Evolutionary conservation across 2,113 vertebrate genomes (phyloP), one percentile per base, ranked within the genome.

Genomic region (Pseudolaguvia tuberculata): DNA sequence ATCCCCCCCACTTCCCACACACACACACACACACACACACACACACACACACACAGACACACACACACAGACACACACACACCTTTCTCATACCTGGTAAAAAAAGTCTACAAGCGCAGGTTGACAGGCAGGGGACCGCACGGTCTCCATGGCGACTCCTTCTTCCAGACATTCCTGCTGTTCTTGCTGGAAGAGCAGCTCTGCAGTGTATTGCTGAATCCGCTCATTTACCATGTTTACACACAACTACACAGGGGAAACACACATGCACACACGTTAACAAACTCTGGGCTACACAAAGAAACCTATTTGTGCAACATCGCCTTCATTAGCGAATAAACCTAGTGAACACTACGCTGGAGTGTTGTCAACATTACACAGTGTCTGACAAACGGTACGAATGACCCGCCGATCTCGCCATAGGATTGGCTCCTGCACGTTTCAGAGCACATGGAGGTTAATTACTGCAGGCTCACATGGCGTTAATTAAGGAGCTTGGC

Each of bases 221-320:
- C 90, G 94, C 91, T 98, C 95, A 29, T 95, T 98, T 91, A 93
- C 94, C 93, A 98, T 94, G 91, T 98, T 98, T 89, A 97, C 90
- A 83, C 95, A 98, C 56, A 98, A 90, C 96, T 98, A 82, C 84
- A 84, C 70, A 67, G 68, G 59, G 70, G 79, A 66, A 0, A 89
- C 47, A 82, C 61, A 85, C 0, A 3, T 69, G 88, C 74, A 84
- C 21, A 79, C 23, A 51, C 27, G 20, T 66, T 74, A 35, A 73
- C 47, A 67, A 18, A 75, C 25, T 59, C 18, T 23, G 20, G 7
- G 68, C 13, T 25, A 23, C 55, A 68, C 47, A 47, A 13, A 35
- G 7, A 55, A 72, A 2, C 9, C 65, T 31, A 25, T 50, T 29
- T 29, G 25, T 5, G 29, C 45, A 50, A 50, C n/a, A 2, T 69